phyloP scores from a whole-genome alignment of 2,797 vertebrate species.

The Lindbergichthys nudifrons region DNA sequence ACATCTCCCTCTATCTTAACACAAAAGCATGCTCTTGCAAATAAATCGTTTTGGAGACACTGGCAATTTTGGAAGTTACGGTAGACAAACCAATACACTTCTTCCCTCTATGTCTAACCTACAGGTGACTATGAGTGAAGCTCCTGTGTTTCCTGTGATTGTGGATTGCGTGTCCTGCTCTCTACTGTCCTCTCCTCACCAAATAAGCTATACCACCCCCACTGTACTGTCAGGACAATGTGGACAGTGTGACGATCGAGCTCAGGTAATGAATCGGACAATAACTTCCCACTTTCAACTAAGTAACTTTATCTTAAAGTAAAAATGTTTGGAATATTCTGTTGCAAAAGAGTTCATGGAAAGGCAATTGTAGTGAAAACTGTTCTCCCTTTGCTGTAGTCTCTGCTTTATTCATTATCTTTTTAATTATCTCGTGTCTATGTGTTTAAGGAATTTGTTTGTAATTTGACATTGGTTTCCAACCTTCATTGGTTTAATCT shows the following conservation, averaged over 20 bases:
- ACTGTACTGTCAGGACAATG: slow-evolving; percentile 80
- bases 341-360: too few species aligned
- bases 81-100: too few species aligned
- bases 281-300: neutral
- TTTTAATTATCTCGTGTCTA: slow-evolving; percentile 8
- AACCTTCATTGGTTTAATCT: slow-evolving; percentile 5
- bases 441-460: slow-evolving; percentile 3
- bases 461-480: too few species aligned
- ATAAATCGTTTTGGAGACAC: neutral
- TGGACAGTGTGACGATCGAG: slow-evolving; percentile 67
- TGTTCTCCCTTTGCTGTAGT: neutral
- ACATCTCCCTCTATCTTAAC: neutral
- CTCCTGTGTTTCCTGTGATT: slow-evolving; percentile 72
- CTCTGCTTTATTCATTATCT: neutral
- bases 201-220: slow-evolving; percentile 51
- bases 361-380: neutral
- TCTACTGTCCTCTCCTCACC: slow-evolving; percentile 46
- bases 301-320: too few species aligned
- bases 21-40: neutral
- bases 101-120: slow-evolving; percentile 2
- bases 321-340: too few species aligned
- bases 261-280: slow-evolving; percentile 64
- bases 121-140: slow-evolving; percentile 78
- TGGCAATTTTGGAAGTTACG: neutral
- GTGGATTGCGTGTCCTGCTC: slow-evolving; percentile 82